phyloP scores from a whole-genome alignment of 2,113 vertebrate species.

The Donacobius atricapilla region DNA sequence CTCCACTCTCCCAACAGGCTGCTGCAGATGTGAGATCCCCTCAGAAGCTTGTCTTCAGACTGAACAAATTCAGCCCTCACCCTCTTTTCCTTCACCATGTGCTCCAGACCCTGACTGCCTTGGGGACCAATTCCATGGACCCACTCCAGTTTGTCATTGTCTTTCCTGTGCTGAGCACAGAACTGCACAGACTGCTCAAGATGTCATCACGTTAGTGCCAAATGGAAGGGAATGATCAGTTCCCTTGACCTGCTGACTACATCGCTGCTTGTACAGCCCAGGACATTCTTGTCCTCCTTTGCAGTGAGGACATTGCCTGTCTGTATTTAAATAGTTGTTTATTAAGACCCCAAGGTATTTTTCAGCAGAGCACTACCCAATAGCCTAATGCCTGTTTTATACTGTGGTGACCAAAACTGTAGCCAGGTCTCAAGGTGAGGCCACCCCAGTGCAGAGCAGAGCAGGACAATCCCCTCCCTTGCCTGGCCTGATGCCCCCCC shows the following conservation, averaged over 20 bases:
- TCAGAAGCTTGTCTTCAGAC: not conserved
- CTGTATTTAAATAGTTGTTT: not conserved
- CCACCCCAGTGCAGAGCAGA: not conserved
- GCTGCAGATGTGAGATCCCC: not conserved
- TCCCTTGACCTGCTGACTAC: not conserved
- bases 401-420: not conserved
- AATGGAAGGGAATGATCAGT: not conserved
- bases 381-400: not conserved
- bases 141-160: not conserved
- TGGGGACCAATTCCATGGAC: not conserved
- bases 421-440: not conserved
- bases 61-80: not conserved
- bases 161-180: not conserved
- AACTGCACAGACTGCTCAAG: not conserved
- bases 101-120: not conserved
- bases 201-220: not conserved
- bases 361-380: not conserved
- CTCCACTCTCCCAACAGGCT: not conserved
- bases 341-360: not conserved
- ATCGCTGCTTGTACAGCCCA: not conserved
- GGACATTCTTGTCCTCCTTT: not conserved
- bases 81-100: not conserved
- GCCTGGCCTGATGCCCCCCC: not conserved
- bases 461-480: not conserved
- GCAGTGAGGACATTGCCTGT: not conserved